These are phyloP conservation scores for Alouatta caraya DNA, from an alignment of 2,797 vertebrate genomes.

Conservation along the genomic window DNA sequence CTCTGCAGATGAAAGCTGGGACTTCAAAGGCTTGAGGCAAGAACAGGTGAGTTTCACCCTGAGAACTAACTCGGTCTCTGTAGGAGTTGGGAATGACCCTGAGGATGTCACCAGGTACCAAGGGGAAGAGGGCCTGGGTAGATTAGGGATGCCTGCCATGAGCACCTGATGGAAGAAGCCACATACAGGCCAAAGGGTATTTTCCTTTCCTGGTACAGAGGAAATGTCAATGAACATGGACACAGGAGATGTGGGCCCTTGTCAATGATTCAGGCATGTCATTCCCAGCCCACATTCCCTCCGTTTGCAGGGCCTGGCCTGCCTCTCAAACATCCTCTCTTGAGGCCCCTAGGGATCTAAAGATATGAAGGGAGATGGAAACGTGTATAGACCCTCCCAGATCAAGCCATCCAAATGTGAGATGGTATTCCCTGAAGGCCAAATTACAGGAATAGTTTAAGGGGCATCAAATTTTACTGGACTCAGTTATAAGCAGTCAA, in stretches of 20 bases:
- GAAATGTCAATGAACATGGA: accelerated
- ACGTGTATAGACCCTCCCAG: neutral
- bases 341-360: accelerated
- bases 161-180: neutral
- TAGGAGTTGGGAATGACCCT: neutral
- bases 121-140: neutral
- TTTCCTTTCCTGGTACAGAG: neutral
- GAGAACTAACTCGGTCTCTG: neutral
- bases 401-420: neutral
- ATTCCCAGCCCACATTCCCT: neutral
- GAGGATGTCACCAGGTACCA: neutral
- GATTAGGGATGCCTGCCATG: neutral
- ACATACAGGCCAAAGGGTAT: accelerated
- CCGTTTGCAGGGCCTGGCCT: neutral
- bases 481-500: neutral
- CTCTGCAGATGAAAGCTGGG: accelerated
- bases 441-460: neutral
- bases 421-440: neutral
- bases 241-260: neutral
- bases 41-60: too few relatives aligned
- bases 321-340: neutral
- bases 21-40: neutral
- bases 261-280: neutral
- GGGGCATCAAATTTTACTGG: slow-evolving; percentile 2
- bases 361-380: neutral